Evolutionary conservation across 2,888 invertebrate species (phyloP), one percentile per base, ranked within the genome.

Genomic region (Morpho helenor): DNA sequence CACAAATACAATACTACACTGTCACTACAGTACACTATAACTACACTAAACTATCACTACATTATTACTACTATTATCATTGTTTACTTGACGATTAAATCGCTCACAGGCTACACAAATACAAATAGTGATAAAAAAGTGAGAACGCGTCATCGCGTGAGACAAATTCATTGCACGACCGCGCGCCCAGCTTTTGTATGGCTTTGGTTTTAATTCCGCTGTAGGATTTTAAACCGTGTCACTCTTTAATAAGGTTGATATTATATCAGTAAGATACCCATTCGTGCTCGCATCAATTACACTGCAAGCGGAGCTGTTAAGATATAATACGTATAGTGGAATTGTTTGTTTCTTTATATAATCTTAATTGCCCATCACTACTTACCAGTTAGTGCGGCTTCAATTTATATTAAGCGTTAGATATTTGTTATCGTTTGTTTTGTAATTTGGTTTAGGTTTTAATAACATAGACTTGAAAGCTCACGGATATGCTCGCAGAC

Each of bases 261-360:
- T 31, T 31, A 5, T 5, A 3, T 31, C 1, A 31, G 4, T 31
- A 31, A 22, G 43, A 43, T 49, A 47, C 48, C 59, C 46, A 46
- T 62, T 62, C 62, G 53, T 59, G 59, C 52, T 60, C 44, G 23
- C 56, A 60, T 57, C 60, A 57, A 59, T 62, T 62, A 55, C 45
- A 46, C 48, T 57, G 52, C 61, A 61, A 53, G 60, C 65, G 49
- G 61, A 10, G 49, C 23, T 59, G 42, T 57, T 52, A 49, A 57
- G 49, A 53, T 59, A 57, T 41, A 47, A 53, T 41, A 53, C 10
- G 45, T 45, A 40, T 39, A 46, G 55, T 47, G 52, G 23, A 47
- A 53, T 53, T 56, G 48, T 52, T 59, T 61, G 56, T 53, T 53
- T 59, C 49, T 52, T 57, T 59, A 56, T 53, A 56, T 56, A 61